Evolutionary conservation across 2,797 vertebrate genomes (phyloP), one percentile per base, ranked within the genome.

Genomic region (Muscicapa striata): DNA sequence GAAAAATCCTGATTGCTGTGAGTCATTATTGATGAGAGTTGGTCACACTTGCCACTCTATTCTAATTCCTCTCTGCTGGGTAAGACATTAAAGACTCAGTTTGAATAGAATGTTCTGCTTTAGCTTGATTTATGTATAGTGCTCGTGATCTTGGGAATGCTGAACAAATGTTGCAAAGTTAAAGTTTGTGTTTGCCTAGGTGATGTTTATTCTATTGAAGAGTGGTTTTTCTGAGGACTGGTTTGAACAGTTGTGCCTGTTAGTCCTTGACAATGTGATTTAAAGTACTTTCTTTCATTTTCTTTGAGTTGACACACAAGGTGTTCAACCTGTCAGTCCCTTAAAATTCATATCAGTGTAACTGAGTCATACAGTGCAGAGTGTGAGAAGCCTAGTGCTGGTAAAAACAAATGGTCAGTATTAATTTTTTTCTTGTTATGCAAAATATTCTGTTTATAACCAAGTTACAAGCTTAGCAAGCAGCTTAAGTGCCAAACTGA

Each of bases 171-270:
- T 51, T 77, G 69, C 49, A 16, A 40, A 84, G 45, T 22, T 70
- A 16, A 73, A 74, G 49, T 58, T 59, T 64, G 54, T 13, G 11
- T 94, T 85, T 91, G 92, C 64, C 52, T 89, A 66, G 84, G 27
- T 92, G 61, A 34, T 85, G 54, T 83, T 87, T 85, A 24, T 90
- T 86, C 67, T 74, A 4, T 34, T 40, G 69, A 66, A 45, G 75
- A 79, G 41, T 30, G 30, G 58, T 58, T 88, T 95, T 62, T 69
- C 49, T 91, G 81, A 55, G 57, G 83, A 70, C 86, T 89, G 80
- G 88, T 86, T 89, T 59, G 93, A 88, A 95, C 52, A 68, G 91
- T 88, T 91, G 41, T n/a, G 59, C 85, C 90, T 92, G 87, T 85
- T 80, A 45, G 81, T 88, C 85, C 77, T 83, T 66, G 46, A n/a